These are phyloP conservation scores for Araneus ventricosus DNA, from an alignment of 1,140 invertebrate genomes.

Conservation along the genomic window DNA sequence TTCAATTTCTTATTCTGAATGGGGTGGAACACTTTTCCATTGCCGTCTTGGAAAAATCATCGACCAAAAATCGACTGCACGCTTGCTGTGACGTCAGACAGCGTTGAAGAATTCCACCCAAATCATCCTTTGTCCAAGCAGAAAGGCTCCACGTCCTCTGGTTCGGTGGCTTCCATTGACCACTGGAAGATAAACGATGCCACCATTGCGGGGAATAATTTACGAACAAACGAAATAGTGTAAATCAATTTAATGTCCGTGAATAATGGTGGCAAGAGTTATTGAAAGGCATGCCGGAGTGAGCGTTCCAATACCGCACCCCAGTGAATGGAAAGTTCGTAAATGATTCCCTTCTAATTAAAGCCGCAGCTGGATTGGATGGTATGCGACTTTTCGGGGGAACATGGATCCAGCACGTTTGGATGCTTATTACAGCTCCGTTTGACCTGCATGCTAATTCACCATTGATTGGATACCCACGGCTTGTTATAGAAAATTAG, in stretches of 20 bases:
- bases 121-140: not conserved
- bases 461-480: slow-evolving; percentile 59
- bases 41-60: not conserved
- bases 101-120: not conserved
- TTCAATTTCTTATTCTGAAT: slow-evolving; percentile 21
- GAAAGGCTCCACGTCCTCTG: not conserved
- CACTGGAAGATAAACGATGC: slow-evolving; percentile 62
- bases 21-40: not conserved
- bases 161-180: slow-evolving; percentile 44
- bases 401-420: slow-evolving; percentile 44
- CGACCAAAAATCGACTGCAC: slow-evolving; percentile 28
- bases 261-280: slow-evolving; percentile 68
- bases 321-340: slow-evolving; percentile 54
- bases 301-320: slow-evolving; percentile 1
- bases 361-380: slow-evolving; percentile 65
- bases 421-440: slow-evolving; percentile 50
- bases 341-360: slow-evolving; percentile 71
- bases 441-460: slow-evolving; percentile 67
- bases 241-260: slow-evolving; percentile 72
- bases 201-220: slow-evolving; percentile 65
- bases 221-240: slow-evolving; percentile 70
- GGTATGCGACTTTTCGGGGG: slow-evolving; percentile 69
- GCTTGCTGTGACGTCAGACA: not conserved
- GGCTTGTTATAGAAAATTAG: slow-evolving; percentile 55
- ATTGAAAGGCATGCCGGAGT: slow-evolving; percentile 58